phyloP scores from a whole-genome alignment of 2,113 vertebrate species.

The Leptosomus discolor region DNA sequence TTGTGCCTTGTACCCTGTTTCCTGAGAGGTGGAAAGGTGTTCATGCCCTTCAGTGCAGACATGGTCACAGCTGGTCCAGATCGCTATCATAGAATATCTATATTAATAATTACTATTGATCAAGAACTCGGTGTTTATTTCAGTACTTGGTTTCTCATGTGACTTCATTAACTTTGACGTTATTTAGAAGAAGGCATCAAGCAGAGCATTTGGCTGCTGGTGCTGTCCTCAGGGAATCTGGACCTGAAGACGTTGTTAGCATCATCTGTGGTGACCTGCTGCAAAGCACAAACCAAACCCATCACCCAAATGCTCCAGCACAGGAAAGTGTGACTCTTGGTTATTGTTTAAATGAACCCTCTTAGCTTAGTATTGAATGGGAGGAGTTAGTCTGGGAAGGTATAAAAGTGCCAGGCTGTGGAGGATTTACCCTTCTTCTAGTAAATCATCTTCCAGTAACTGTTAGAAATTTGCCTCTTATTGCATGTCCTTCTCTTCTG shows the following conservation, averaged over 20 bases:
- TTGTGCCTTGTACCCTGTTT: background rate
- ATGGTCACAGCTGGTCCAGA: background rate
- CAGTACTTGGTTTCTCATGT: background rate
- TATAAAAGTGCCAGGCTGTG: background rate
- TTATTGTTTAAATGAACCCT: background rate
- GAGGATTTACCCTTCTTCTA: background rate
- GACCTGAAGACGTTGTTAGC: background rate
- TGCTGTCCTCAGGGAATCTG: background rate
- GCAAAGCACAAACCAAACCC: background rate
- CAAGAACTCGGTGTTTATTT: background rate
- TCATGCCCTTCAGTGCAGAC: background rate
- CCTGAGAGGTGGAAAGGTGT: background rate
- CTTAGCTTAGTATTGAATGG: background rate
- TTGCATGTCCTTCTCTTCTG: background rate
- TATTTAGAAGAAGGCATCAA: background rate
- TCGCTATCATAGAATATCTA: background rate
- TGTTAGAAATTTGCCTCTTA: background rate
- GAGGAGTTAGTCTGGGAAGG: background rate
- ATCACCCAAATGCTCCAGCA: background rate
- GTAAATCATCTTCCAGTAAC: background rate
- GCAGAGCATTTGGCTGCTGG: background rate
- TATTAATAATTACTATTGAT: background rate
- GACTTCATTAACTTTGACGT: background rate
- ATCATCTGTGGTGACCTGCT: background rate
- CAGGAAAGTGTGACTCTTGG: background rate